phyloP scores from a whole-genome alignment of 30 jellyfish, hydroid and myxozoan genomes.

The Aurelia sp. region DNA sequence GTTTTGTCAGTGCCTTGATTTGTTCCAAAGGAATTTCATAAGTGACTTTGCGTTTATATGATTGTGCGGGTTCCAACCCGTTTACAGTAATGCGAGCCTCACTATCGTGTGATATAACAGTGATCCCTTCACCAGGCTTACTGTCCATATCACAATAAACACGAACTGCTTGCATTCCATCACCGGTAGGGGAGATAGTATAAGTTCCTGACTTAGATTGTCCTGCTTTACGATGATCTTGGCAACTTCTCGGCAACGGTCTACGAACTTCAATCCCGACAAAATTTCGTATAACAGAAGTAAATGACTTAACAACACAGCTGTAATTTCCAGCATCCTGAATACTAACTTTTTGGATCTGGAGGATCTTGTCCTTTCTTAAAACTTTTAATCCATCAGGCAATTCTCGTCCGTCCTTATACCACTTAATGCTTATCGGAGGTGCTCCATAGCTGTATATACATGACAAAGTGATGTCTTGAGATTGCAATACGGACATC shows the following conservation, averaged over 20 bases:
- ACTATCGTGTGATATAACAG: constrained; percentile 61
- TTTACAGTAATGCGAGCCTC: constrained; percentile 35
- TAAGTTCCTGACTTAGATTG: constrained; percentile 11
- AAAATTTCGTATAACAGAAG: no score
- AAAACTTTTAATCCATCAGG: background rate
- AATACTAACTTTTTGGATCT: background rate
- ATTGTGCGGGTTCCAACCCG: constrained; percentile 3
- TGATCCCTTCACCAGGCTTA: constrained; percentile 16
- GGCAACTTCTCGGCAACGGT: background rate
- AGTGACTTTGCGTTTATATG: constrained; percentile 1
- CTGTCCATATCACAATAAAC: constrained; percentile 57
- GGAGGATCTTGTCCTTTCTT: background rate
- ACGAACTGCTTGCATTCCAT: background rate
- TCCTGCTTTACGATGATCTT: constrained; percentile 10
- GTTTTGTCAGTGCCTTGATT: background rate
- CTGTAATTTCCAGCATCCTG: constrained; percentile 12
- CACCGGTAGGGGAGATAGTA: background rate
- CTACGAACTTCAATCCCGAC: no score
- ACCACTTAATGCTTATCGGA: constrained; percentile 24
- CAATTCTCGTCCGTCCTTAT: constrained; percentile 6
- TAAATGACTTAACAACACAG: background rate
- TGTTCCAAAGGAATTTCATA: background rate
- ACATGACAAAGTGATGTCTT: constrained; percentile 5
- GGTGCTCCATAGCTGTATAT: constrained; percentile 8
- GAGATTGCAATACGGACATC: background rate